These are phyloP conservation scores for Ariopsis seemanni DNA, from an alignment of 2,113 vertebrate genomes.

Conservation along the genomic window DNA sequence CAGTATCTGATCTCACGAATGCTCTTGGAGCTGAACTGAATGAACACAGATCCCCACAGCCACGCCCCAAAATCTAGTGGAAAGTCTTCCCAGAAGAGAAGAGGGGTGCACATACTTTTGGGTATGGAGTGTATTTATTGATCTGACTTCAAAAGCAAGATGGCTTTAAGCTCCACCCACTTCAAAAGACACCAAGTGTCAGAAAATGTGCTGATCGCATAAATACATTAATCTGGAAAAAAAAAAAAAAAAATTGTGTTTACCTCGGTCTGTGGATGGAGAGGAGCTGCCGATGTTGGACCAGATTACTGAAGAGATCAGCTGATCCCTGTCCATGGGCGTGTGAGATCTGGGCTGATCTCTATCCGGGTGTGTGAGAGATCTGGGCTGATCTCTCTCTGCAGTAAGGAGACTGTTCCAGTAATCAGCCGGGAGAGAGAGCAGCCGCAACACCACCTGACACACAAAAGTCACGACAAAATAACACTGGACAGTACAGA, in stretches of 20 bases:
- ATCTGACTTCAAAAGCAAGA: too few relatives aligned
- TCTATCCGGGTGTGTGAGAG: neutral
- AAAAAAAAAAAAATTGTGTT: neutral
- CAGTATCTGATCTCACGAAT: too few relatives aligned
- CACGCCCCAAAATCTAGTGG: too few relatives aligned
- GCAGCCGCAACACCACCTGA: slow-evolving; percentile 76
- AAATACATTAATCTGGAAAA: neutral
- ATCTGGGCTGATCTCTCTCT: slow-evolving; percentile 39
- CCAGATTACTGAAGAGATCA: slow-evolving; percentile 44
- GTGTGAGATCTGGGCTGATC: slow-evolving; percentile 38
- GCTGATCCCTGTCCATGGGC: slow-evolving; percentile 10
- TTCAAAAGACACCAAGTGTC: too few relatives aligned
- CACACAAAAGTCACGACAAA: neutral
- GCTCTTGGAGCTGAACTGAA: too few relatives aligned
- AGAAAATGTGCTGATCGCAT: too few relatives aligned
- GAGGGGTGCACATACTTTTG: too few relatives aligned
- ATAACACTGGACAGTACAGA: neutral
- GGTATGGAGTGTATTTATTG: too few relatives aligned
- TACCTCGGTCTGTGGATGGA: slow-evolving; percentile 54
- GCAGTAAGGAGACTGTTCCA: slow-evolving; percentile 69
- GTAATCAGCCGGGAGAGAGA: slow-evolving; percentile 73
- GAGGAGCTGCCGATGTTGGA: slow-evolving; percentile 26
- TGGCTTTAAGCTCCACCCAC: too few relatives aligned
- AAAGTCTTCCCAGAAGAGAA: too few relatives aligned
- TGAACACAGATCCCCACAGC: too few relatives aligned